A percentile compares a stretch with the other conserved stretches of the same genome.
phyloP scores from a whole-genome alignment of 2,888 invertebrate species.

The Temnothorax rugatulus region DNA sequence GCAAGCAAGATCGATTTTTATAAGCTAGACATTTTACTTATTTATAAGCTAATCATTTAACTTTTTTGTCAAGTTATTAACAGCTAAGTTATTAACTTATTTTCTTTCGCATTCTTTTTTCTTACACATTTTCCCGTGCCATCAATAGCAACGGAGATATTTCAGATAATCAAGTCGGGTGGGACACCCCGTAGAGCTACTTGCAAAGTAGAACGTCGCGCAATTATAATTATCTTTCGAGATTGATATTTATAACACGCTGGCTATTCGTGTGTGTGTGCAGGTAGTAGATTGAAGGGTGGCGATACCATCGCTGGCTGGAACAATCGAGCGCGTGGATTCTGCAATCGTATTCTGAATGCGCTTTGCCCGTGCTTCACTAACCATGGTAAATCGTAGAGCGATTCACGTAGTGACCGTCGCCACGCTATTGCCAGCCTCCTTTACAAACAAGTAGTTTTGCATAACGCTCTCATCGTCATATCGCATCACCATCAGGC shows the following conservation, averaged over 20 bases:
- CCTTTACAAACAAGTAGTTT: slow-evolving; percentile 58
- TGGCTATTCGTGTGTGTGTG: slow-evolving; percentile 71
- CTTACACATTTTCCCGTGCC: slow-evolving; percentile 4
- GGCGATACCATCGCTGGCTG: slow-evolving; percentile 83
- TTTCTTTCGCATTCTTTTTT: neutral
- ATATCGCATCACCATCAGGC: slow-evolving; percentile 57
- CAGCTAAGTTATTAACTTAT: neutral
- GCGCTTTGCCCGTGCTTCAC: slow-evolving; percentile 85
- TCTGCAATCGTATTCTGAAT: slow-evolving; percentile 85
- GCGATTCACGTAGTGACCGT: slow-evolving; percentile 65
- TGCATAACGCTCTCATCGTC: slow-evolving; percentile 59
- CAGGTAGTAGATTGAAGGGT: slow-evolving; percentile 84
- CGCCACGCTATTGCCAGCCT: slow-evolving; percentile 49
- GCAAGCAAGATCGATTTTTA: neutral
- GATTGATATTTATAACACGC: slow-evolving; percentile 49
- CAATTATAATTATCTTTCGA: slow-evolving; percentile 50
- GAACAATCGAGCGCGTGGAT: slow-evolving; percentile 86
- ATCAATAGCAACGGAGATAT: slow-evolving; percentile 32
- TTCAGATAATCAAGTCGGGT: slow-evolving; percentile 25
- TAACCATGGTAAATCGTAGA: slow-evolving; percentile 85
- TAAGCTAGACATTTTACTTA: no score
- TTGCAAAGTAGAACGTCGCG: slow-evolving; percentile 31
- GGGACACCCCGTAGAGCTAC: slow-evolving; percentile 30
- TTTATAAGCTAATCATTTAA: neutral
- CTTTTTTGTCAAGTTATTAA: neutral